Conservation (phyloP, 2,797 vertebrate species). For the Tauraco hartlaubi region DNA sequence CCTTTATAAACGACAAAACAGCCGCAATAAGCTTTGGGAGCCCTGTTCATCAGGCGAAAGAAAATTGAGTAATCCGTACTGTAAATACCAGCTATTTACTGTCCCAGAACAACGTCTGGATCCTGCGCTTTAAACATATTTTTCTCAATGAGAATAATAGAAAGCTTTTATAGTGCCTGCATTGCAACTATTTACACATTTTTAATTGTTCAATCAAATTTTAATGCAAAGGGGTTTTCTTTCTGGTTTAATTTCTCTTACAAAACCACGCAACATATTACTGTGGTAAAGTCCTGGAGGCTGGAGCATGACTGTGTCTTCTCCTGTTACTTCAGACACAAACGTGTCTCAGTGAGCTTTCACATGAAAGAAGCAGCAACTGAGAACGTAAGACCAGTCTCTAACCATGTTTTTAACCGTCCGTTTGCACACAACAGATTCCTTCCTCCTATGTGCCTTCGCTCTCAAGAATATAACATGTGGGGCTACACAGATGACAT, state of each 20-base stretch:
- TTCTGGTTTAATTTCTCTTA: background rate
- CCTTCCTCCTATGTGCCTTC: background rate
- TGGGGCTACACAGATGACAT: background rate
- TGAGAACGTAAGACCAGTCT: background rate
- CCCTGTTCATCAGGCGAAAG: conserved; percentile 47
- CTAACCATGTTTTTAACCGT: background rate
- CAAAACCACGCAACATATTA: background rate
- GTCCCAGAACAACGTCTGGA: background rate
- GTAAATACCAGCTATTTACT: conserved; percentile 27
- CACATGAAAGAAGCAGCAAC: background rate
- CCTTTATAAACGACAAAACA: conserved; percentile 42
- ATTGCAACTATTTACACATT: conserved; percentile 26
- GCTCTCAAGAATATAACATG: rapidly evolving
- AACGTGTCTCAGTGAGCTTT: background rate
- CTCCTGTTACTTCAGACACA: conserved; percentile 15
- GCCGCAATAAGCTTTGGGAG: conserved; percentile 54
- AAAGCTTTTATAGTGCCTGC: background rate
- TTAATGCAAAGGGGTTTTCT: background rate
- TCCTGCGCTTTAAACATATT: background rate
- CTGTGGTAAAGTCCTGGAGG: background rate
- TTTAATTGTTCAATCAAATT: conserved; percentile 23
- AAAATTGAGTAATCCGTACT: conserved; percentile 38
- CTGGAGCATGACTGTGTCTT: background rate
- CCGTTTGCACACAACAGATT: background rate
- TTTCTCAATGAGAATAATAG: background rate